Base-by-base conservation (phyloP, 2,888 invertebrate genomes). In the Drosophila falleni region DNA sequence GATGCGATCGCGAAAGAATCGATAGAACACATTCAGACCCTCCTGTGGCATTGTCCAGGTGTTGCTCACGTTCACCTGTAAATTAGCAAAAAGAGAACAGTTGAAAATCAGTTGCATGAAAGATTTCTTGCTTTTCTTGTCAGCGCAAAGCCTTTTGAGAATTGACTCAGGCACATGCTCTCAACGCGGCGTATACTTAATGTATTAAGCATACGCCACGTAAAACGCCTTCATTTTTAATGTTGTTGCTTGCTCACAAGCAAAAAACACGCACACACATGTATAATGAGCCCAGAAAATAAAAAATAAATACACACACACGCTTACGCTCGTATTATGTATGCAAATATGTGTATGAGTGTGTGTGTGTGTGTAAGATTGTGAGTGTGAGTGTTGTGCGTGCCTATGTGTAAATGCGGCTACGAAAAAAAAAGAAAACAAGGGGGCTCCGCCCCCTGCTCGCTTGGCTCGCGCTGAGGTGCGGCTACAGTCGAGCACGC, bases 41-140 rank as follows among this genome's bases (percentile, higher is more conserved):
- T 96, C 96, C 91, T 96, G 96, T 9, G 96, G 96, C 87, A 96
- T 94, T 82, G 96, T 95, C 96, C 96, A 96, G 77, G 96, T 95
- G 93, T 96, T 96, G 93, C 96, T 96, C 91, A 96, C 96, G 93
- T 96, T 96, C 68, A 96, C 96, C 96, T 96, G 94, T 5, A 93
- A 88, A 93, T 81, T 10, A 64, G 8, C 1, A 37, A 31, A 61
- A 39, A 44, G 8, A 3, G 49, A 42, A 9, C 16, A 31, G 33
- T 9, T 15, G 39, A 29, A 51, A 35, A 26, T 19, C 44, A 53
- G 58, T 19, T 35, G 74, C 54, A 51, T 62, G 56, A 42, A 59
- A 71, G 31, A 55, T 49, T 61, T 64, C 50, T 50, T 39, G 58
- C 55, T 54, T 62, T 79, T 35, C 37, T 53, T 75, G 61, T 64